Evolutionary conservation across 1,140 invertebrate genomes (phyloP).

Genomic region (Orius laevigatus): DNA sequence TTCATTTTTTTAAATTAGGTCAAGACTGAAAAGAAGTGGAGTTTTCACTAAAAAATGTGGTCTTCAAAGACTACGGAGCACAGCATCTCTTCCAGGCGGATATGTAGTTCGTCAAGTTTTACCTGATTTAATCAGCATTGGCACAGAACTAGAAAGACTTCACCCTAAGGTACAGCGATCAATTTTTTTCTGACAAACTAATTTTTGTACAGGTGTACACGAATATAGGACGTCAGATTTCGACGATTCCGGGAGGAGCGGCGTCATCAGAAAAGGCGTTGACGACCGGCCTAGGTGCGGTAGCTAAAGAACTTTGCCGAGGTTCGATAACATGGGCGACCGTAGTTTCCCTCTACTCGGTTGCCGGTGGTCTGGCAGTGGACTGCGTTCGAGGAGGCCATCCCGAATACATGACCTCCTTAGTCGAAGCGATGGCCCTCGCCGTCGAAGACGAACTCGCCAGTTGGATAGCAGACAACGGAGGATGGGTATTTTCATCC

Average conservation of each 20-base stretch:
- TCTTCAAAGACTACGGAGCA: conserved; percentile 43
- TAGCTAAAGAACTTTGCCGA: conserved; percentile 26
- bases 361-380: conserved; percentile 48
- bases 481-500: conserved; percentile 39
- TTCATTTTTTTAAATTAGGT: conserved; percentile 2
- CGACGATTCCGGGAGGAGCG: conserved; percentile 30
- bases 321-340: conserved; percentile 18
- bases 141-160: conserved; percentile 45
- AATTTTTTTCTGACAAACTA: background rate
- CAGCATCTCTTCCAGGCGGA: conserved; percentile 32
- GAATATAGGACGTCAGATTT: conserved; percentile 24
- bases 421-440: conserved; percentile 40
- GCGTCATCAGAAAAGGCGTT: conserved; percentile 37
- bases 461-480: conserved; percentile 48
- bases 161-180: conserved; percentile 32
- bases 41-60: conserved; percentile 51
- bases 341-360: conserved; percentile 45
- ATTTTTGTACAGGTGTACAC: conserved; percentile 18
- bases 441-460: conserved; percentile 48
- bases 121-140: conserved; percentile 35
- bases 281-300: conserved; percentile 34
- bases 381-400: conserved; percentile 50
- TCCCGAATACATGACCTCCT: conserved; percentile 41
- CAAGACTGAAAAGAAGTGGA: conserved; percentile 30
- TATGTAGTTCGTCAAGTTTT: conserved; percentile 38